A percentile compares a stretch with the other conserved stretches of the same genome.
Conservation (phyloP, 1,140 invertebrate species). For the Protaetia brevitarsis region DNA sequence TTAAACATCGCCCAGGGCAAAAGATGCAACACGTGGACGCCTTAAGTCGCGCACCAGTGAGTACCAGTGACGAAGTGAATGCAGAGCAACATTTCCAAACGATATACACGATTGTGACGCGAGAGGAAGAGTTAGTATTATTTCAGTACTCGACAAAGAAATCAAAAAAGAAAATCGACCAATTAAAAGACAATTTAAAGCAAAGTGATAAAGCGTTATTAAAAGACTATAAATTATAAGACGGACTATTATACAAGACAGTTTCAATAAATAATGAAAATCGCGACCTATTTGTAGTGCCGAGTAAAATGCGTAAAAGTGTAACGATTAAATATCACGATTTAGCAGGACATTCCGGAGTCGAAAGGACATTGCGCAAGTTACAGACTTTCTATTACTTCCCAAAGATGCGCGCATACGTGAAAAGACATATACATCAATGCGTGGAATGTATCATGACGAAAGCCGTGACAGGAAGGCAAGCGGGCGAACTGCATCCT, state of each 20-base stretch:
- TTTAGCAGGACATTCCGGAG: conserved; percentile 22
- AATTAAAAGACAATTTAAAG: background rate
- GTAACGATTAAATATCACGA: conserved; percentile 26
- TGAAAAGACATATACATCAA: conserved; percentile 28
- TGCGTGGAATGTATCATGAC: conserved; percentile 30
- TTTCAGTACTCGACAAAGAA: background rate
- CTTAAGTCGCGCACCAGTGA: too few species aligned
- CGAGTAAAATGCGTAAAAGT: conserved; percentile 24
- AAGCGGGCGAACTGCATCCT: conserved; percentile 27
- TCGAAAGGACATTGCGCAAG: conserved; percentile 23
- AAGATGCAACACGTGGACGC: conserved; percentile 31
- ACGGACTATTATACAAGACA: background rate
- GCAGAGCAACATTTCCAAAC: too few species aligned
- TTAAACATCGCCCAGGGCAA: conserved; percentile 31
- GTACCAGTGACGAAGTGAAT: too few species aligned
- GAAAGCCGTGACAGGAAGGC: conserved; percentile 31
- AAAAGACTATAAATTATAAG: background rate
- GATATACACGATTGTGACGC: too few species aligned
- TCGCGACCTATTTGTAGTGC: conserved; percentile 25
- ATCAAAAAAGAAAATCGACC: background rate
- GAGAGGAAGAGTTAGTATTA: too few species aligned
- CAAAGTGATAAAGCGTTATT: background rate
- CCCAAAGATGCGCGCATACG: conserved; percentile 27
- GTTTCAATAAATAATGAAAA: conserved; percentile 10
- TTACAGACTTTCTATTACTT: conserved; percentile 28